These are phyloP conservation scores for Ramphastos sulfuratus DNA, from an alignment of 2,113 vertebrate genomes.

Conservation along the genomic window DNA sequence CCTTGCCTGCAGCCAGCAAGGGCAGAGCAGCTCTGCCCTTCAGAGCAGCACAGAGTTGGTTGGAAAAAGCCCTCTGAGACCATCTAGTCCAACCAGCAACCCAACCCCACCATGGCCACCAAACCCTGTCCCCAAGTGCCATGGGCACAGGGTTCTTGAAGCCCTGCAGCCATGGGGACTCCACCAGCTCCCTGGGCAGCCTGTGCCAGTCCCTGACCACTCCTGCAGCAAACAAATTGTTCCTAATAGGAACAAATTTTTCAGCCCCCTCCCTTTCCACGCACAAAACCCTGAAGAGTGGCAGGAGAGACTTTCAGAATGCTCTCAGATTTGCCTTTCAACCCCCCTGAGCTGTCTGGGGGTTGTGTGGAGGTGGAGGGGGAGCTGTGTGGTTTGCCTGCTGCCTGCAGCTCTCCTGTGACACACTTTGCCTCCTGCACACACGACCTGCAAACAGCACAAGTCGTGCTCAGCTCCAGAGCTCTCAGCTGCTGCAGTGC, in stretches of 20 bases:
- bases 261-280: neutral
- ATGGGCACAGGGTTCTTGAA: too few species aligned
- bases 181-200: too few species aligned
- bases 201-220: too few species aligned
- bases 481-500: neutral
- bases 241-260: too few species aligned
- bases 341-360: too few species aligned
- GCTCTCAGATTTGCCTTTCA: neutral
- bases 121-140: too few species aligned
- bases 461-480: neutral
- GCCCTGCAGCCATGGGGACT: too few species aligned
- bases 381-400: neutral
- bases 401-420: neutral
- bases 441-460: neutral
- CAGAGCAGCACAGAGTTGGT: too few species aligned
- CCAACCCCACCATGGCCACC: too few species aligned
- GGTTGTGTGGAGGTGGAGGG: neutral
- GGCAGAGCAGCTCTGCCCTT: neutral
- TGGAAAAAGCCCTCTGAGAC: too few species aligned
- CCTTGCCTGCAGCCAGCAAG: neutral
- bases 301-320: neutral
- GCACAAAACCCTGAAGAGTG: neutral
- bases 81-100: too few species aligned
- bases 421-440: neutral
- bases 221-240: too few species aligned